Base-by-base conservation (phyloP, 2,113 vertebrate species). In the Hippocampus mohnikei region DNA sequence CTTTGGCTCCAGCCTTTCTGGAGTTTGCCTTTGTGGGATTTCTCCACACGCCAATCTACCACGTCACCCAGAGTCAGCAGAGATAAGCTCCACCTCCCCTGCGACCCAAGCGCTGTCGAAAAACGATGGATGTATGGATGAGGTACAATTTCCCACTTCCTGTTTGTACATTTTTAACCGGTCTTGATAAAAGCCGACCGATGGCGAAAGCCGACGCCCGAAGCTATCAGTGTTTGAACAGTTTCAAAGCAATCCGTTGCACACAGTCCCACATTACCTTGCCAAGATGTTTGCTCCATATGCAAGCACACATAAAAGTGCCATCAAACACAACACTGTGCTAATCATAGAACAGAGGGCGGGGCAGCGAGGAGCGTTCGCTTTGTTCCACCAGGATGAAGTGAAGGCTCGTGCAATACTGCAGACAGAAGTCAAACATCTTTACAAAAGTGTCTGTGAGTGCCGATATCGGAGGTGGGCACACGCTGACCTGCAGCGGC, bases 261-360 rank as follows among this genome's bases (percentile, higher is more conserved):
- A 29, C 25, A 18, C 46, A n/a, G n/a, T n/a, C 68, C 27, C 53
- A 52, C 76, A 66, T 29, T 62, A 37, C 78, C 61, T 71, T 52
- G 59, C 77, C 75, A 61, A 68, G 69, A 75, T 68, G 69, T 63
- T 71, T 69, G 77, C 77, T 78, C 81, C 70, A 73, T 79, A 73
- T 70, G 37, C 75, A 61, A 61, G 33, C 69, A 61, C 52, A 78
- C 80, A 85, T 72, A 79, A 81, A 87, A 84, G 80, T 73, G 46
- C 56, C 77, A 67, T 33, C 73, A 70, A 65, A 71, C 71, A 68
- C 71, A 68, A 75, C 75, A 63, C 79, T 62, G 72, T 53, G 84
- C 78, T 90, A 86, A 90, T 90, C 90, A 83, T 75, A 76, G 81
- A 81, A 90, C 83, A 90, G 88, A 88, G 70, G 77, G 76, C 79